Percentiles rank a stretch among this genome's conserved stretches.
Conservation (phyloP, 2,888 invertebrate genomes). For the Eutolmus rufibarbis region DNA sequence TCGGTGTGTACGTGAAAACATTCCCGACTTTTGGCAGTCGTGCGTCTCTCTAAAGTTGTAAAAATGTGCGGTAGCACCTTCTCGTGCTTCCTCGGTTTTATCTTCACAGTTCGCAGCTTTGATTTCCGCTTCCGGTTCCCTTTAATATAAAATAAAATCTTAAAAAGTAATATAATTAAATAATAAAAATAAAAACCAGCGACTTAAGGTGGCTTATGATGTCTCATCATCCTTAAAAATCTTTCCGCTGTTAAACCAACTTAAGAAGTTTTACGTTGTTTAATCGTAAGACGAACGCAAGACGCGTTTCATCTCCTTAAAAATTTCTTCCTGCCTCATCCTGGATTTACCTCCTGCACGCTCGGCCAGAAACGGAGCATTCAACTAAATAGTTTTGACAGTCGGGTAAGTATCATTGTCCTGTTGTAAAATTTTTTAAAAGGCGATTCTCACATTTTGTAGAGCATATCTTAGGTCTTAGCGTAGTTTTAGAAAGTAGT, state of each 20-base stretch:
- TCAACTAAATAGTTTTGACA: constrained; percentile 23
- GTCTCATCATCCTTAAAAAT: not conserved
- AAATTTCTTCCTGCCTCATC: not conserved
- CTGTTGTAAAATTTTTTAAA: not conserved
- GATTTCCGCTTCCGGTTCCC: not conserved
- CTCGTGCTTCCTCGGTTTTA: not conserved
- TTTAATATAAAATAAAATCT: not conserved
- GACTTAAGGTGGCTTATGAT: not conserved
- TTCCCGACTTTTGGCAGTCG: not conserved
- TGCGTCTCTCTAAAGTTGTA: not conserved
- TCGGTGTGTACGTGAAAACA: constrained; percentile 2
- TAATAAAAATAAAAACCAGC: not conserved
- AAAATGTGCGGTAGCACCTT: constrained; percentile 9
- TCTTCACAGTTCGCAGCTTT: not conserved
- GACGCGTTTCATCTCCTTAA: not conserved
- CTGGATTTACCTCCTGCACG: not conserved
- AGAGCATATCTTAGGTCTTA: not conserved
- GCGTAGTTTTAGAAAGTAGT: not conserved
- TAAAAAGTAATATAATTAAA: not conserved
- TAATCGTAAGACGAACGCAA: not conserved
- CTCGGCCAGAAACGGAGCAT: not conserved
- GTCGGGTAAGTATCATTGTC: constrained; percentile 12
- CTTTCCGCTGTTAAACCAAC: not conserved
- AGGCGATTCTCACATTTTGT: not conserved
- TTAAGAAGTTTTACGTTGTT: not conserved